phyloP scores from a whole-genome alignment of 2,113 vertebrate species.

The Chitala chitala region DNA sequence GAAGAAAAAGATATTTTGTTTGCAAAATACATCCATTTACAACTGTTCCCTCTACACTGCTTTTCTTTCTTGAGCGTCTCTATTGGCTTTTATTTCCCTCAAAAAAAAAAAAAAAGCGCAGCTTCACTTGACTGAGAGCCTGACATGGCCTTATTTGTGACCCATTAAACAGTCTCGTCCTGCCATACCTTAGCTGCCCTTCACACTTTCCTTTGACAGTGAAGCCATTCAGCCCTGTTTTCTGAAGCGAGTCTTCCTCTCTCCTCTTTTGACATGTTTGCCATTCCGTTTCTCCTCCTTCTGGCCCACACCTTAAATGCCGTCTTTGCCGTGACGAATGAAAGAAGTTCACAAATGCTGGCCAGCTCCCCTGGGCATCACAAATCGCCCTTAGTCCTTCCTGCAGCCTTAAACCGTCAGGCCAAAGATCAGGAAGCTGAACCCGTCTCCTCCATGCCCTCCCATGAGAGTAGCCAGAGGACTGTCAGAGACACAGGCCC shows the following conservation, averaged over 20 bases:
- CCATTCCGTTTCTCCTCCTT: constrained; percentile 32
- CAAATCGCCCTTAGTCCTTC: neutral
- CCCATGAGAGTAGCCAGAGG: constrained; percentile 26
- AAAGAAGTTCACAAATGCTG: constrained; percentile 36
- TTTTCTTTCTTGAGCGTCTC: neutral
- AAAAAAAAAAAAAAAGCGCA: neutral
- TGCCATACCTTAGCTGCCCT: neutral
- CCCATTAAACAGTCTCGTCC: neutral
- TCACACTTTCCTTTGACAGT: neutral
- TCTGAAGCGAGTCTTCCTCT: constrained; percentile 5
- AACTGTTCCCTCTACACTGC: neutral
- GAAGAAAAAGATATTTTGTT: neutral
- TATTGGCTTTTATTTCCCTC: neutral
- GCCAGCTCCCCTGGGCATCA: neutral
- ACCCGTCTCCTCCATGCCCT: neutral
- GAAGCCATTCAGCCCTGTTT: neutral
- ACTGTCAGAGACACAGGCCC: constrained; percentile 30
- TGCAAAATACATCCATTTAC: neutral
- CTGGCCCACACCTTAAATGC: constrained; percentile 36
- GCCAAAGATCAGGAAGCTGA: neutral
- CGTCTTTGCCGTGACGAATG: constrained; percentile 25
- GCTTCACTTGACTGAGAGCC: neutral
- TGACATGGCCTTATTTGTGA: neutral
- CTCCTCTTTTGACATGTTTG: constrained; percentile 17
- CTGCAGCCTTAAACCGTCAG: neutral